Base-by-base conservation (phyloP, 2,797 vertebrate species). In the Tragopan temminckii region DNA sequence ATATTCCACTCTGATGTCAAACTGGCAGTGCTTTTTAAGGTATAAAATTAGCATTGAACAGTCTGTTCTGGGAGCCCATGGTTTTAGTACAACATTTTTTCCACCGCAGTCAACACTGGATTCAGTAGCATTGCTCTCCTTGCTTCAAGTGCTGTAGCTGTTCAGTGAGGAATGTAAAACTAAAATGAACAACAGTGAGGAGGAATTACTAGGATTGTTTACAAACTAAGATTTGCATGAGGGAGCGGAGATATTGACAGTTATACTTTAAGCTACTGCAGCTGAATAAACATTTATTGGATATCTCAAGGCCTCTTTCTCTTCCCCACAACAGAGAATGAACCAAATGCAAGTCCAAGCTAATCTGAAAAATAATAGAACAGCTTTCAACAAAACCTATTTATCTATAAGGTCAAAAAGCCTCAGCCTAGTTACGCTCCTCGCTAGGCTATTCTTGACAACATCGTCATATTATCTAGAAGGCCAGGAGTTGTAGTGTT, bases 11-110 rank as follows among this genome's bases (percentile, higher is more conserved):
- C 84, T 95, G 92, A 92, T 90, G 90, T 95, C 89, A 92, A 82
- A 70, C 66, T 92, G 89, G 87, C 55, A 67, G 74, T 87, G 61
- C 69, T 92, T 88, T 94, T 91, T 72, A 61, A 42, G 82, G 53
- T 88, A 84, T 94, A 94, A 95, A 96, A 95, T 97, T 97, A 97
- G 94, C 92, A 79, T 58, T 93, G 94, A 91, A 96, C 94, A 95
- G 36, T 80, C 70, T 93, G 92, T 97, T 95, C 94, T 90, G 80
- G 85, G 80, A 95, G 81, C 80, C 55, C 61, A 27, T 52, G 72
- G 55, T 11, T 83, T 92, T 82, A 81, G 81, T 43, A 90, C 76
- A 33, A n/a, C 38, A 4, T 57, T 79, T 77, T 83, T 81, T 40
- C 69, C 52, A 67, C 72, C 0, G 0, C 85, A 94, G 86, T 61